Evolutionary conservation across 2,888 invertebrate genomes (phyloP), one percentile per base, ranked within the genome.

Genomic region (Malacosoma neustria): DNA sequence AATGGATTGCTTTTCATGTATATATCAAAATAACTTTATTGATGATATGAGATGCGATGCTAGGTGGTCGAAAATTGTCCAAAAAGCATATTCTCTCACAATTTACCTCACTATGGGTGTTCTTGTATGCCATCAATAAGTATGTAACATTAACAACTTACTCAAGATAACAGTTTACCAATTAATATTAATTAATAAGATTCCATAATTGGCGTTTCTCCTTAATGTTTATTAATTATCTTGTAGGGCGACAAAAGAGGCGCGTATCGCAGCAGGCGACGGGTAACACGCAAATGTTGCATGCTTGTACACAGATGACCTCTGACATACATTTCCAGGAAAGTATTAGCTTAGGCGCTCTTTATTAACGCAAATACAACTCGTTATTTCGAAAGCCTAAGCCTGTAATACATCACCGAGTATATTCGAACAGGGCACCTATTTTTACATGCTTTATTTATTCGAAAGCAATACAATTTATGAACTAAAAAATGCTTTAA

Each of bases 321-420:
- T 67, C 53, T 71, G 72, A 65, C 73, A 65, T 54, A 62, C 62
- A 69, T 72, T 67, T 69, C 66, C 67, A 60, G 63, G 68, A 62
- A 65, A 72, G 69, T 67, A 63, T 70, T 64, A 61, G 61, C 63
- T 59, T 59, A 53, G 62, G 59, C 66, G 61, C 61, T 71, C 59
- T 57, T 54, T 54, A 52, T 37, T 41, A 49, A 48, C 47, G 49
- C 58, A 56, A 68, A 66, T 62, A 61, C 61, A 57, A 62, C 67
- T 72, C 67, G 70, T 68, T 71, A 69, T 70, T 69, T 67, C 69
- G 72, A 72, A 73, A 72, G 65, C 63, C n/a, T n/a, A n/a, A n/a
- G n/a, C n/a, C n/a, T n/a, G n/a, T n/a, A n/a, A n/a, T n/a, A n/a
- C n/a, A n/a, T n/a, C n/a, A n/a, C n/a, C n/a, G n/a, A n/a, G n/a